Evolutionary conservation across 2,113 vertebrate genomes (phyloP), one percentile per base, ranked within the genome.

Genomic region (Neolamprologus longior): DNA sequence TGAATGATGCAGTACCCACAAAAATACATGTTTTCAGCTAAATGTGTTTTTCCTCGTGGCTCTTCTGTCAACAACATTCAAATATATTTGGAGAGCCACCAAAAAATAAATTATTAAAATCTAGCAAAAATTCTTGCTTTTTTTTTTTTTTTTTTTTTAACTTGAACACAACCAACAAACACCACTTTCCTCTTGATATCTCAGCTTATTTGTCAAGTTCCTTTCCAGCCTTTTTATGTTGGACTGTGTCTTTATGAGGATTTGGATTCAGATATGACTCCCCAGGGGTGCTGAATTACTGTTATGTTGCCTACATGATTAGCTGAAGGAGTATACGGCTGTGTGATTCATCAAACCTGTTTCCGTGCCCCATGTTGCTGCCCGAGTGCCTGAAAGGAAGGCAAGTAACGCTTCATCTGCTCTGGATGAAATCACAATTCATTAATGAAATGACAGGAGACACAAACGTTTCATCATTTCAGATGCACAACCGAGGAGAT

Each of bases 271-370:
- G 87, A 81, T 31, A 54, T 1, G 66, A 53, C 82, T 83, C 86
- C 81, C 80, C 8, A 31, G 11, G 61, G 83, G 37, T 83, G 82
- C 83, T 81, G 66, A 85, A 88, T 88, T 73, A 90, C 83, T 21
- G 81, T 68, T 50, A 63, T 58, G 55, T 42, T 81, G 55, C 57
- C 81, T 63, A 80, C 84, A 58, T 40, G 86, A 92, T 89, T 80
- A 85, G 81, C 80, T 61, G 87, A 85, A 63, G 73, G 42, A 85
- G 90, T 66, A 85, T 57, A 68, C 66, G 21, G 6, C 80, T 14
- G 40, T 47, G 79, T 68, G 57, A 89, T 81, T 89, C 76, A 91
- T 87, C 66, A 84, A 86, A 87, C 86, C 82, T 79, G 86, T 78
- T 90, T 73, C 40, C 9, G 42, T 80, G 63, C 50, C 79, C 45